Evolutionary conservation across 2,797 vertebrate genomes (phyloP), one percentile per base, ranked within the genome.

Genomic region (Odontamblyopus rebecca): DNA sequence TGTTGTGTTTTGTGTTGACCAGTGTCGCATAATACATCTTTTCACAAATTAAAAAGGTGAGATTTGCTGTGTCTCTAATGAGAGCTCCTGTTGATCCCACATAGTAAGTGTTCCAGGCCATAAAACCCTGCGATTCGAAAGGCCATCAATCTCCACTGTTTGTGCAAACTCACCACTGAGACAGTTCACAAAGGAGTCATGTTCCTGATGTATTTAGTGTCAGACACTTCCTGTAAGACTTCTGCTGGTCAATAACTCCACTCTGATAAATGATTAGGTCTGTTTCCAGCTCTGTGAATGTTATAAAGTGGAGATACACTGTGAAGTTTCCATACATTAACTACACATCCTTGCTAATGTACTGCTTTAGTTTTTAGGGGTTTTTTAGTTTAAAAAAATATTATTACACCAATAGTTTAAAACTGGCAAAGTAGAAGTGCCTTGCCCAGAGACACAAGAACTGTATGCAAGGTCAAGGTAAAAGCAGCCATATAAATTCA

Each of bases 181-280:
- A 61, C 60, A 61, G 18, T 32, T 61, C 32, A 19, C 60, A 61
- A 30, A 19, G 32, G 60, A 61, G 60, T 61, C 60, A 32, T 60
- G 57, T 60, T 60, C 26, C 57, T 60, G 57, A 60, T 60, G 57
- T 60, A 60, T 60, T 60, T 27, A 30, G 57, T 60, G 57, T 60
- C 57, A 60, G 57, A 3, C 27, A 60, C 57, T 60, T 60, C 57
- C 57, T 60, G 57, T 60, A 60, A 60, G 11, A 30, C 26, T 18
- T 60, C 12, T 60, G 57, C 27, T 60, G 57, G 57, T 60, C 57
- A 60, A 60, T 60, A 60, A n/a, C 27, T 60, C 57, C 27, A 30
- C 57, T 29, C 13, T 16, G 27, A 30, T 60, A 8, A 60, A 60
- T 30, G 26, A 60, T 12, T 59, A n/a, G 16, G 26, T 15, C 11